Base-by-base conservation (phyloP, 2,888 invertebrate genomes). In the Lepidochitona cinerea region DNA sequence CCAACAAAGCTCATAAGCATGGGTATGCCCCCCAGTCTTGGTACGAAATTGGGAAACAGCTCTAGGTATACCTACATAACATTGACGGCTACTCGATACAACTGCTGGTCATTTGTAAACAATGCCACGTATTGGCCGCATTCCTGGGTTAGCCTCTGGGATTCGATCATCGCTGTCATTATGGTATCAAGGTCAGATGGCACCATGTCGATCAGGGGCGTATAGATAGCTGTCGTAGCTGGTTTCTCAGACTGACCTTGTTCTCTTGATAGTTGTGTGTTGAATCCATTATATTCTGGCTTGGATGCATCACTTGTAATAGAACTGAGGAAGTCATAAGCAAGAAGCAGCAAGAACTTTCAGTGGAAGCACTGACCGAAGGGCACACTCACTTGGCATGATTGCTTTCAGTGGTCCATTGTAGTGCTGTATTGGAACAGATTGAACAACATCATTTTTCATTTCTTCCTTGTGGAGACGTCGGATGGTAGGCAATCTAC, bases 1-100 rank as follows among this genome's bases (percentile, higher is more conserved):
- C 79, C 83, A 69, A 79, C 69, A 65, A 79, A 84, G 52, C 83
- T 83, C 79, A 83, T 81, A 6, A 82, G 70, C 33, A 72, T 23
- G 54, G 83, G 81, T 81, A 83, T 83, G 0, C 83, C 83, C 14
- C 81, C 81, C 12, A 83, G 77, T 9, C 80, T 52, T 9, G 66
- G 49, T 12, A 78, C 66, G 32, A 82, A 52, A 68, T 74, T 65
- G 23, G 0, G 3, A 72, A 81, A 81, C 54, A 29, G 26, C 0
- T 77, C 66, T 37, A 70, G 78, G 68, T 83, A 73, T 3, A 68
- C 75, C 82, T 81, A 82, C 9, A 49, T 59, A 9, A 80, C 67
- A 41, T 81, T 52, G 0, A 82, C 49, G 0, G 70, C 69, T 6
- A 81, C 77, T 37, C 73, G 37, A 70, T 81, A 81, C 18, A 83